Percentiles rank a stretch among this genome's conserved stretches.
Evolutionary conservation across 1,140 invertebrate species (phyloP).

Genomic region (Ips nitidus): DNA sequence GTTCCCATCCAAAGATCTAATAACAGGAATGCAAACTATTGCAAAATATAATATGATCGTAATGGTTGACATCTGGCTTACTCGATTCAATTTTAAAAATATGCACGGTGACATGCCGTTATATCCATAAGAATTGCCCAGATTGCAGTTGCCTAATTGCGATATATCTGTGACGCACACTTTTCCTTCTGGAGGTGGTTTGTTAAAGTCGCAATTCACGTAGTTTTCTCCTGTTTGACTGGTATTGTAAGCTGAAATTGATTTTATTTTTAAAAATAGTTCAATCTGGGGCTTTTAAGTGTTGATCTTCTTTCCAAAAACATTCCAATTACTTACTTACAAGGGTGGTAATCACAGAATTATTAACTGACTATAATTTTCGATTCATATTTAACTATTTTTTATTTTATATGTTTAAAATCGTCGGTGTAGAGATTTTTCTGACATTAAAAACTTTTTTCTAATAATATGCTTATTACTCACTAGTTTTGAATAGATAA

Average conservation of each 20-base stretch:
- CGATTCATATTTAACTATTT: neutral
- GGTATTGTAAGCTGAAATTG: conserved; percentile 59
- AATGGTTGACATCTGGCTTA: conserved; percentile 61
- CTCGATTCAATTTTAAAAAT: conserved; percentile 85
- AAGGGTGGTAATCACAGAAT: neutral
- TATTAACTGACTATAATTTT: neutral
- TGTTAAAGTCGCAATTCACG: conserved; percentile 66
- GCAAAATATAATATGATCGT: conserved; percentile 24
- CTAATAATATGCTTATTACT: too few species aligned
- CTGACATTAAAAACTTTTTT: too few species aligned
- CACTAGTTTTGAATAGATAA: too few species aligned
- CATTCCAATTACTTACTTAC: neutral
- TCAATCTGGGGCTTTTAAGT: neutral
- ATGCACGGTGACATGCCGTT: conserved; percentile 71
- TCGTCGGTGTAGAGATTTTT: too few species aligned
- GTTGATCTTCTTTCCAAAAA: neutral
- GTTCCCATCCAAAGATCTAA: conserved; percentile 72
- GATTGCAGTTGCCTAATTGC: conserved; percentile 66
- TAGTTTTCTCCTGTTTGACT: conserved; percentile 63
- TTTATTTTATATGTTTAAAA: neutral
- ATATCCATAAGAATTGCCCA: conserved; percentile 69
- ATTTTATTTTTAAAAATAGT: neutral
- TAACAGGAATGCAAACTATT: conserved; percentile 35
- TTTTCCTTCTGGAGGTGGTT: conserved; percentile 59
- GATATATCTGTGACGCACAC: conserved; percentile 71